Conservation (phyloP, 2,888 invertebrate species). For the Apamea anceps region DNA sequence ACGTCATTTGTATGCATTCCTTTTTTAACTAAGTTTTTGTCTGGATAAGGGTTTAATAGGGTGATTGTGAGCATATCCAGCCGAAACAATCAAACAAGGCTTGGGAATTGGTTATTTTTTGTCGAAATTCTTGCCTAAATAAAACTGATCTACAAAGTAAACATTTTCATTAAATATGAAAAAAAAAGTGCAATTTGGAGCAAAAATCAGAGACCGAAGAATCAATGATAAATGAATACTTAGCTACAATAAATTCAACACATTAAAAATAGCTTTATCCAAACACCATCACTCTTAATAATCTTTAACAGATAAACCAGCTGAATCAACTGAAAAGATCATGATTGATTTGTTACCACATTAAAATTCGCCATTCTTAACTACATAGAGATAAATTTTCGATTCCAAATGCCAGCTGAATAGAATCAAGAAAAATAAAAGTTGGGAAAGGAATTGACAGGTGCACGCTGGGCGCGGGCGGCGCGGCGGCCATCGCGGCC, state of each 20-base stretch:
- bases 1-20: slow-evolving; percentile 59
- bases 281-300: slow-evolving; percentile 50
- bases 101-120: background rate
- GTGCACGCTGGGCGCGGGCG: slow-evolving; percentile 66
- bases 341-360: slow-evolving; percentile 61
- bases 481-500: slow-evolving; percentile 33
- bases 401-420: slow-evolving; percentile 58
- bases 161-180: background rate
- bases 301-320: slow-evolving; percentile 50
- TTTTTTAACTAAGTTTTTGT: slow-evolving; percentile 34
- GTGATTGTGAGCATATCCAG: slow-evolving; percentile 18
- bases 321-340: slow-evolving; percentile 40
- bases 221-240: slow-evolving; percentile 8
- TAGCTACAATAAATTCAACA: slow-evolving; percentile 23
- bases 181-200: background rate
- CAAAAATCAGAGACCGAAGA: background rate
- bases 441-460: slow-evolving; percentile 73
- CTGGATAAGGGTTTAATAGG: slow-evolving; percentile 2
- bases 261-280: slow-evolving; percentile 39
- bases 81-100: background rate
- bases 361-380: slow-evolving; percentile 55
- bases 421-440: slow-evolving; percentile 71
- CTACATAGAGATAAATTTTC: slow-evolving; percentile 57
- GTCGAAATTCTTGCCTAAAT: background rate
- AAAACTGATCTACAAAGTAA: background rate